Base-by-base conservation (phyloP, 23 tunicate species). In the Ascidia mentula region DNA sequence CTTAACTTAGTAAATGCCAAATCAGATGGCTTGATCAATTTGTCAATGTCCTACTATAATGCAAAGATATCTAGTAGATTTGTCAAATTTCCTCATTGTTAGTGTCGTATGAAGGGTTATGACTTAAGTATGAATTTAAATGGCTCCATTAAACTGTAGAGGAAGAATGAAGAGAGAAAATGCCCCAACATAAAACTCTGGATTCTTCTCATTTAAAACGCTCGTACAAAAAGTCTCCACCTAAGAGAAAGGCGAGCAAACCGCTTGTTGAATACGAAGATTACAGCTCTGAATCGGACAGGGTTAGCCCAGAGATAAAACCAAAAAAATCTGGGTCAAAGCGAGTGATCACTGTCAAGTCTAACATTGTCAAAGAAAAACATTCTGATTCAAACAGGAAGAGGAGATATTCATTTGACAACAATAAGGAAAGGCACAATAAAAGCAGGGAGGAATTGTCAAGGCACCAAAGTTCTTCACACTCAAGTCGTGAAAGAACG, bases 141-240 rank as follows among this genome's bases (percentile, higher is more conserved):
- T 53, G 65, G 65, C 7, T 20, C 22, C 24, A 53, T 28, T 53
- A 53, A 28, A 53, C 22, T 71, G 38, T 34, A 34, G 75, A 31
- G 38, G n/a, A 45, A 34, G 37, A 32, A 79, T 79, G 82, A 79
- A 79, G 82, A 79, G 12, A 35, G 39, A 79, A 60, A 22, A 79
- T 79, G 82, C 82, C 82, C 73, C 45, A 60, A 79, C 61, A 37
- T 79, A 79, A 37, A 37, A 37, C 73, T 18, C 45, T 69, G 36
- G 82, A 79, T 53, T 34, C 75, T 28, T 79, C 82, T 26, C 65
- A 53, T 53, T 26, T 28, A 53, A 53, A 53, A 28, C 65, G 2
- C 13, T 53, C 65, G 24, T 28, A 9, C 7, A 53, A 53, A 5
- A 9, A 53, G 28, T 5, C 65, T 3, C 28, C 65, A 53, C 24